Conservation (phyloP, 2,797 vertebrate genomes). For the Dromococcyx pavoninus region DNA sequence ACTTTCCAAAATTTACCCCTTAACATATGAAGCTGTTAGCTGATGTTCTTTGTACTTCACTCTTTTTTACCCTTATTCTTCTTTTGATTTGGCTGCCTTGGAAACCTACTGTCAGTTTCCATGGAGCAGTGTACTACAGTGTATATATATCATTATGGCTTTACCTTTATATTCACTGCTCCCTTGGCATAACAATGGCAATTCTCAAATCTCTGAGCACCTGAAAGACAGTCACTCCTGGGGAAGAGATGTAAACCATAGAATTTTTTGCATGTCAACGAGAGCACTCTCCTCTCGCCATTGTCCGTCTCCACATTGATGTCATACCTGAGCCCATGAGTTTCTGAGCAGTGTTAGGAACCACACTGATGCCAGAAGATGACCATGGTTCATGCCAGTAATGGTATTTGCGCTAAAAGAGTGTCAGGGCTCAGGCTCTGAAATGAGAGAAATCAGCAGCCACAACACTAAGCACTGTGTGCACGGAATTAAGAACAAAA, state of each 20-base stretch:
- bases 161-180: not conserved
- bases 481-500: not conserved
- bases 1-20: constrained; percentile 1
- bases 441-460: not conserved
- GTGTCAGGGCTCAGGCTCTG: not conserved
- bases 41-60: not conserved
- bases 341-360: not conserved
- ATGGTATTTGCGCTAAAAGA: not conserved
- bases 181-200: not conserved
- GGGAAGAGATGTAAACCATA: not conserved
- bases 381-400: not conserved
- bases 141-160: not conserved
- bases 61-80: not conserved
- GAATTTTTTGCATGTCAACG: fast-evolving
- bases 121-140: not conserved
- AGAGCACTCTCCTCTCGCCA: not conserved
- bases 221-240: not conserved
- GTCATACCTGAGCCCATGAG: not conserved
- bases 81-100: constrained; percentile 53
- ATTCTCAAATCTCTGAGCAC: not conserved
- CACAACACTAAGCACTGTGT: not conserved
- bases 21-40: not conserved
- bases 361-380: not conserved
- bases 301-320: not conserved
- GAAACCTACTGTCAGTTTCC: constrained; percentile 57